Percentiles rank a stretch among this genome's conserved stretches.
phyloP scores from a whole-genome alignment of 2,113 vertebrate species.

The Eidolon helvum region DNA sequence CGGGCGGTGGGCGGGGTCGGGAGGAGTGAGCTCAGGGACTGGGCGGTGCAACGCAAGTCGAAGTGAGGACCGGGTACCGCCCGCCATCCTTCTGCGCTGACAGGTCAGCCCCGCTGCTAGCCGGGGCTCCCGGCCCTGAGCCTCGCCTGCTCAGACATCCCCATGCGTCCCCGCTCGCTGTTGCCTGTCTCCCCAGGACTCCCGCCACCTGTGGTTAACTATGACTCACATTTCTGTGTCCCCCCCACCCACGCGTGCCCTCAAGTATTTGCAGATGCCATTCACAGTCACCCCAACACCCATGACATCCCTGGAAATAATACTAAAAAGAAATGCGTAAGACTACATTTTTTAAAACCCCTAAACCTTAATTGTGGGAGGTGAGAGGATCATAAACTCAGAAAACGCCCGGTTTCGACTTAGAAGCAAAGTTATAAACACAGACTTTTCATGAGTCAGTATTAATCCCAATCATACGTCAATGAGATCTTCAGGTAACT shows the following conservation, averaged over 20 bases:
- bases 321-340: neutral
- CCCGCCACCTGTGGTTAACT: neutral
- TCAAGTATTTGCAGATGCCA: neutral
- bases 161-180: fast-evolving
- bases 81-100: fast-evolving
- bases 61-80: neutral
- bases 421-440: neutral
- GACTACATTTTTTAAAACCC: neutral
- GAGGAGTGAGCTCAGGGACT: too few species aligned
- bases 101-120: fast-evolving
- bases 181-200: neutral
- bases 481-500: neutral
- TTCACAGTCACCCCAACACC: neutral
- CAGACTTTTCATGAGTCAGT: neutral
- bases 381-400: too few species aligned
- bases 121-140: fast-evolving
- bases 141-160: neutral
- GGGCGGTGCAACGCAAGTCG: too few species aligned
- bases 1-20: fast-evolving
- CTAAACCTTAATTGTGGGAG: neutral
- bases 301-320: neutral
- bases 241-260: neutral
- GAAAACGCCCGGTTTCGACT: neutral
- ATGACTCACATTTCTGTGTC: neutral
- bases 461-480: neutral